Conservation (phyloP, 1,140 invertebrate genomes). For the Nephila pilipes region DNA sequence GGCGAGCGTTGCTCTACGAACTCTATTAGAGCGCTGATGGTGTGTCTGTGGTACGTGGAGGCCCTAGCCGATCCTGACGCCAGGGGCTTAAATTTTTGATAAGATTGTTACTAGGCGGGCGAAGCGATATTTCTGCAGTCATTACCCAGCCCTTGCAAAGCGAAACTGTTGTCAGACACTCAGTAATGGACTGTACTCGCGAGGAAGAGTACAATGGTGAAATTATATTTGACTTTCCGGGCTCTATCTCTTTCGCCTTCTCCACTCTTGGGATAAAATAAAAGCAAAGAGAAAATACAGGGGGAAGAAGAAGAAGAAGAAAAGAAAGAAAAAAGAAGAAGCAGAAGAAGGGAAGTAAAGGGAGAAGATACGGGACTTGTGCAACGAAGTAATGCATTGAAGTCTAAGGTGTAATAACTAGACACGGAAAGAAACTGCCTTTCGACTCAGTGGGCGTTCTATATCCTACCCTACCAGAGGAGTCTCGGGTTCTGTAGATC, state of each 20-base stretch:
- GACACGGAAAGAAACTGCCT: constrained; percentile 63
- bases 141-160: constrained; percentile 74
- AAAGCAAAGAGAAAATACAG: not conserved
- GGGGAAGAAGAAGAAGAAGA: not conserved
- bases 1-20: constrained; percentile 58
- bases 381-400: constrained; percentile 68
- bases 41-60: constrained; percentile 73
- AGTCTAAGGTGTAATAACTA: constrained; percentile 74
- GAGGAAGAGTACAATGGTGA: constrained; percentile 75
- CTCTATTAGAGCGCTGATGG: constrained; percentile 77
- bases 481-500: not conserved
- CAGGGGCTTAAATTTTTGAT: constrained; percentile 76
- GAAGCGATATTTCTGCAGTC: constrained; percentile 77
- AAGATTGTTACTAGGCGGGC: constrained; percentile 77
- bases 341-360: not conserved
- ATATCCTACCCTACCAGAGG: not conserved
- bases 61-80: constrained; percentile 69
- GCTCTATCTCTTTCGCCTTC: constrained; percentile 67
- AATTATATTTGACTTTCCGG: constrained; percentile 75
- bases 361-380: constrained; percentile 4
- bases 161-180: constrained; percentile 76
- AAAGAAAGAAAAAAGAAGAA: not conserved
- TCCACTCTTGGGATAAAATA: constrained; percentile 65
- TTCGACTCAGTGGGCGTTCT: constrained; percentile 52
- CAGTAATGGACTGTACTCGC: constrained; percentile 75